These are phyloP conservation scores for Nebria ingens DNA, from an alignment of 1,140 invertebrate genomes.

Conservation along the genomic window DNA sequence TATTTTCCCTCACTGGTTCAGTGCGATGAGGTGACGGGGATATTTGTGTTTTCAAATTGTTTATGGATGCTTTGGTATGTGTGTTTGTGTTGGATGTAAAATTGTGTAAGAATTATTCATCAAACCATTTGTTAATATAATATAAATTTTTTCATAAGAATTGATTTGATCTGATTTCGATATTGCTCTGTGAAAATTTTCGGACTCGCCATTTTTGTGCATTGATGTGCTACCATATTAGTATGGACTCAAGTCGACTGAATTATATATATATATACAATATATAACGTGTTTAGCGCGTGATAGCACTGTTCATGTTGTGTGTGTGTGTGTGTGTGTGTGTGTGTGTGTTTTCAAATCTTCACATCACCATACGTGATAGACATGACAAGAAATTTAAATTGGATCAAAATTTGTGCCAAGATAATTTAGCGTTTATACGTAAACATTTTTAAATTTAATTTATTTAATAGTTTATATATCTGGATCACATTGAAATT, in stretches of 20 bases:
- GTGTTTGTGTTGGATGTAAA: background rate
- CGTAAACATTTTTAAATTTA: too few relatives aligned
- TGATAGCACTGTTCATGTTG: background rate
- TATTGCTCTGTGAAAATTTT: constrained; percentile 28
- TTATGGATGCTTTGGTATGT: background rate
- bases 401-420: too few relatives aligned
- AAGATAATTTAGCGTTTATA: too few relatives aligned
- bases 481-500: too few relatives aligned
- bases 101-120: background rate
- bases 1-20: background rate
- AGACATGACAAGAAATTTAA: too few relatives aligned
- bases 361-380: too few relatives aligned
- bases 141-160: constrained; percentile 23
- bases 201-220: constrained; percentile 24
- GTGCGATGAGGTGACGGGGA: background rate
- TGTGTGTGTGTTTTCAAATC: too few relatives aligned
- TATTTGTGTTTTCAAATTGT: background rate
- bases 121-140: background rate
- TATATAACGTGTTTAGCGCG: constrained; percentile 1
- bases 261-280: too few relatives aligned
- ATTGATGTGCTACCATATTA: background rate
- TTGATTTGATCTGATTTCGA: constrained; percentile 22
- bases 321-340: background rate
- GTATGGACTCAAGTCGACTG: background rate
- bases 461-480: too few relatives aligned